Base-by-base conservation (phyloP, 2,888 invertebrate genomes). In the Leucophenga montana region DNA sequence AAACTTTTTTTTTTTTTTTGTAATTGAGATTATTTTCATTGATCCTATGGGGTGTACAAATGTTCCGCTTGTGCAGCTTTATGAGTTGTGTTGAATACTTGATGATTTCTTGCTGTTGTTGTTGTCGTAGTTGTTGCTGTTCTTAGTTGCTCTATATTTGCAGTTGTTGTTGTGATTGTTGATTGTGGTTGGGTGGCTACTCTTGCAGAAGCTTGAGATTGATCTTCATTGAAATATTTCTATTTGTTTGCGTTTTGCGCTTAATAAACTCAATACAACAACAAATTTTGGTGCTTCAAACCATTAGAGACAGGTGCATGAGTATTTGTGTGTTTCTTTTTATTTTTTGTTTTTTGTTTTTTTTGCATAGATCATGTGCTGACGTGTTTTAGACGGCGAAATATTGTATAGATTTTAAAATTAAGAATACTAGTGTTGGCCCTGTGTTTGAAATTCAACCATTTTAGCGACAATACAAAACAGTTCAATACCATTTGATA, bases 51-150 rank as follows among this genome's bases (percentile, higher is more conserved):
- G 75, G 67, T 75, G 72, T 69, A 53, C 53, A 20, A 57, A 39
- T 61, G 61, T 39, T 44, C 67, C 68, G 61, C 39, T 27, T 27
- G 27, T 27, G 27, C 27, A 27, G 27, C 27, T 56, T 62, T 65
- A 71, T 68, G 71, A 69, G 70, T 73, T 67, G 68, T 68, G 77
- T 64, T 68, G 54, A 73, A 64, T 64, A 77, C 75, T 77, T 62
- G 66, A 68, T 71, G 70, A 54, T 54, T 18, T 54, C 69, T 22
- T 74, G 71, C 65, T 57, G 67, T 59, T 44, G 27, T 27, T 27
- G 64, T 48, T 5, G 68, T 56, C 11, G 62, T 64, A 59, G 64
- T 48, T 20, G 64, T 64, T 3, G 65, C 33, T 73, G 68, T 65
- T 61, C 53, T 57, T 72, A 54, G 74, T 66, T 27, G 74, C 27